These are phyloP conservation scores for Valencia hispanica DNA, from an alignment of 2,797 vertebrate species.

Conservation along the genomic window DNA sequence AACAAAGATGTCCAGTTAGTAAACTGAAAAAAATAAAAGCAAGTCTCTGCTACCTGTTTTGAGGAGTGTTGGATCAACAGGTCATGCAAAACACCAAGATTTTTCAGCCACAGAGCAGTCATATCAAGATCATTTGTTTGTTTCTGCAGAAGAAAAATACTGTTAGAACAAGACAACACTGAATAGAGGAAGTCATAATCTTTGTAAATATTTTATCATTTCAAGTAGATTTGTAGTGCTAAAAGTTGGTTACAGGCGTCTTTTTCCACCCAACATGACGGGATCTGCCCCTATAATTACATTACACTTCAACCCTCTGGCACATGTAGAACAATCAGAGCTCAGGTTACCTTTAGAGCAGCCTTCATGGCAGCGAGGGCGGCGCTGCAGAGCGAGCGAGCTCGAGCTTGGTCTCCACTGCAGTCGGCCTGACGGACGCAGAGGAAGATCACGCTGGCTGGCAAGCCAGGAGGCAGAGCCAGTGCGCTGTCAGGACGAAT, in stretches of 20 bases:
- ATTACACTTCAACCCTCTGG: slow-evolving; percentile 42
- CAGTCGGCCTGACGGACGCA: slow-evolving; percentile 80
- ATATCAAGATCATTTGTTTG: slow-evolving; percentile 69
- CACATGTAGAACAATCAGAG: not conserved
- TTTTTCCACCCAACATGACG: not conserved
- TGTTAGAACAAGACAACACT: not conserved
- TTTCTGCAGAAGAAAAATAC: slow-evolving; percentile 71
- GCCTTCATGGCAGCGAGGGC: slow-evolving; percentile 77
- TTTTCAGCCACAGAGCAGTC: slow-evolving; percentile 84
- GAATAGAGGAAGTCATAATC: not conserved
- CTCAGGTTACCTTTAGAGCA: slow-evolving; percentile 80
- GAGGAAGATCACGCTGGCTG: slow-evolving; percentile 82
- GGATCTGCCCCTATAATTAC: not conserved
- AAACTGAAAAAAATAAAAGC: not conserved
- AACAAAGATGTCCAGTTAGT: not conserved
- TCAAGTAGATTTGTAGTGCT: not conserved
- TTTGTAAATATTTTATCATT: not conserved
- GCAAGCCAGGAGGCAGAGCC: slow-evolving; percentile 73
- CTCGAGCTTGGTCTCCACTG: slow-evolving; percentile 62
- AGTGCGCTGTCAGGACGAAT: slow-evolving; percentile 71
- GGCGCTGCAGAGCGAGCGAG: slow-evolving; percentile 67
- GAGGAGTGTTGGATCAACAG: slow-evolving; percentile 79
- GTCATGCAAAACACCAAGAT: slow-evolving; percentile 77
- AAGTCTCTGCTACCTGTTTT: slow-evolving; percentile 59
- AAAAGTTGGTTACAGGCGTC: not conserved